Evolutionary conservation across 2,888 invertebrate species (phyloP).

Genomic region (Deilephila porcellus): DNA sequence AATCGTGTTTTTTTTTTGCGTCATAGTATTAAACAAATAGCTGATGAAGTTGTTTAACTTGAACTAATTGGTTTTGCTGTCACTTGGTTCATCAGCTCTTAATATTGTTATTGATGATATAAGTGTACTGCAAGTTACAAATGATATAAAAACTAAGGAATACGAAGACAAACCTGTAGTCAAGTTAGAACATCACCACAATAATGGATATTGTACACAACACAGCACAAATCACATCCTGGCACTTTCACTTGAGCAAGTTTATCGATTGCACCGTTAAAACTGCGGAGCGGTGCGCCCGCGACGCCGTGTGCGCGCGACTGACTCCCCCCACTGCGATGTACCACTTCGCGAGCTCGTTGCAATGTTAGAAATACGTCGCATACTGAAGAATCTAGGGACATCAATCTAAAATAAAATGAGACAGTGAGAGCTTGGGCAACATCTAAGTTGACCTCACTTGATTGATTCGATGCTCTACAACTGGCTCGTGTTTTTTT

Average conservation of each 20-base stretch:
- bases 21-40: neutral
- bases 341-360: conserved; percentile 32
- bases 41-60: neutral
- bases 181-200: neutral
- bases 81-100: neutral
- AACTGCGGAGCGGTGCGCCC: conserved; percentile 44
- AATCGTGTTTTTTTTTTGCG: conserved; percentile 7
- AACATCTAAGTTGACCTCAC: neutral
- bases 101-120: neutral
- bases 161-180: neutral
- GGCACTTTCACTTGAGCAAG: conserved; percentile 74
- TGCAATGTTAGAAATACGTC: conserved; percentile 21
- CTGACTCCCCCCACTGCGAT: conserved; percentile 67
- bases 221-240: conserved; percentile 59
- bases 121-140: neutral
- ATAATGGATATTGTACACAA: conserved; percentile 36
- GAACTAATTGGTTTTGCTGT: neutral
- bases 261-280: conserved; percentile 63
- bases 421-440: neutral
- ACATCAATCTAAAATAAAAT: conserved; percentile 5
- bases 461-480: conserved; percentile 9
- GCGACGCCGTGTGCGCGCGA: conserved; percentile 66
- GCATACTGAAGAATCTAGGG: conserved; percentile 1
- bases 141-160: neutral
- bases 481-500: neutral